phyloP scores from a whole-genome alignment of 2,113 vertebrate genomes.

The Irena cyanogastra region DNA sequence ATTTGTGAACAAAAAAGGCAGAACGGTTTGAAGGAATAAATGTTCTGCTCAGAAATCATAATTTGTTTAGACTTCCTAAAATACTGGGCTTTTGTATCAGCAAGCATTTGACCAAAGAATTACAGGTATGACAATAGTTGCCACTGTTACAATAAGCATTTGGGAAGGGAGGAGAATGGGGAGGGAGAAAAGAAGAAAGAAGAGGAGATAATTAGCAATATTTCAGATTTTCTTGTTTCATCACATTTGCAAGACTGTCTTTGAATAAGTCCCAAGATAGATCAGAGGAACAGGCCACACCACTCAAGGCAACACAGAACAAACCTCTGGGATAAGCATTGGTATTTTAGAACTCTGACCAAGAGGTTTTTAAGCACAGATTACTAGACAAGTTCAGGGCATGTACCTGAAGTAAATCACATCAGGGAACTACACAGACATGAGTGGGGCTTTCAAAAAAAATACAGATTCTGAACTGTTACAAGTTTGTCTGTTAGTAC shows the following conservation, averaged over 20 bases:
- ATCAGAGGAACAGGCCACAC: background rate
- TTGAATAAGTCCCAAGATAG: background rate
- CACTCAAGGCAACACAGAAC: background rate
- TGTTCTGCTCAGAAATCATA: background rate
- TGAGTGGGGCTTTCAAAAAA: background rate
- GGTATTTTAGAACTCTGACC: too few species aligned
- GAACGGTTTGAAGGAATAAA: background rate
- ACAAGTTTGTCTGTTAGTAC: background rate
- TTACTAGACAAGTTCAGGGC: background rate
- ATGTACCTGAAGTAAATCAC: background rate
- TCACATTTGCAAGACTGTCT: background rate
- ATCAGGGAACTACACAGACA: background rate
- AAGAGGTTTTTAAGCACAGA: background rate
- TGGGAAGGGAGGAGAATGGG: slow-evolving; percentile 5
- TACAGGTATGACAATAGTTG: background rate
- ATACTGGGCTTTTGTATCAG: background rate
- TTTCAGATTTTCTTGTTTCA: background rate
- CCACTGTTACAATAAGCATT: background rate
- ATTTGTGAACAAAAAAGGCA: background rate
- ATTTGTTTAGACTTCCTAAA: background rate
- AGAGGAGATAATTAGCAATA: slow-evolving; percentile 12
- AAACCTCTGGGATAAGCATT: background rate
- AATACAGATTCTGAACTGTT: background rate
- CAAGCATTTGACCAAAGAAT: background rate
- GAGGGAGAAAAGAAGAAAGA: slow-evolving; percentile 20